Base-by-base conservation (phyloP, 2,888 invertebrate species). In the Scaptomyza polygonia region DNA sequence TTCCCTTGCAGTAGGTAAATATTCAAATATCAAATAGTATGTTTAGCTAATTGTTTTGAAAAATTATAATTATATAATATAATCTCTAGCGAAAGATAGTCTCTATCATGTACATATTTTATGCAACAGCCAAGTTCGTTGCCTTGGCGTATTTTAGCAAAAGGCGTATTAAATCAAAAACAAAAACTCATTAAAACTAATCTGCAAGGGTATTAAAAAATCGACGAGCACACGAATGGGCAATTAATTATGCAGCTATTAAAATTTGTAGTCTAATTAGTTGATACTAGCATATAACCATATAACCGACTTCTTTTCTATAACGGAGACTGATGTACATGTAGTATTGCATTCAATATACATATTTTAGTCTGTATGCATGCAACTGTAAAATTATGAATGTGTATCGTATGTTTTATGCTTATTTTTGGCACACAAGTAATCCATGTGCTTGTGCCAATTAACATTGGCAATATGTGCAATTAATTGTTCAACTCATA, bases 321-420 rank as follows among this genome's bases (percentile, higher is more conserved):
- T 81, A 78, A 79, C 78, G 81, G 82, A 78, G 73, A 79, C 78
- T 78, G 82, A 79, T 65, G 79, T 70, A 57, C 80, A 79, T 65
- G 79, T 70, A 57, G 47, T 64, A 65, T 47, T 62, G 67, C 68
- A 55, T 71, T 63, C 45, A 52, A 61, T 62, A 55, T 67, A 27
- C 25, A 34, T 18, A 42, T 44, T 48, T 42, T 42, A 67, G 47
- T 44, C 11, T 53, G 5, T 65, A 42, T 61, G 44, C 29, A 25
- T 47, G 21, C 49, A 39, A 30, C 39, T 66, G 48, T 66, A 44
- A 48, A 48, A 62, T 58, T 58, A 55, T 67, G 59, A 66, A 53
- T 78, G 52, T 59, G 57, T 59, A 66, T 68, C 47, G 21, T 66
- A 62, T 55, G 57, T 52, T 34, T 51, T 64, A 30, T 63, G 45